Evolutionary conservation across 2,797 vertebrate species (phyloP), one percentile per base, ranked within the genome.

Genomic region (Catharus ustulatus): DNA sequence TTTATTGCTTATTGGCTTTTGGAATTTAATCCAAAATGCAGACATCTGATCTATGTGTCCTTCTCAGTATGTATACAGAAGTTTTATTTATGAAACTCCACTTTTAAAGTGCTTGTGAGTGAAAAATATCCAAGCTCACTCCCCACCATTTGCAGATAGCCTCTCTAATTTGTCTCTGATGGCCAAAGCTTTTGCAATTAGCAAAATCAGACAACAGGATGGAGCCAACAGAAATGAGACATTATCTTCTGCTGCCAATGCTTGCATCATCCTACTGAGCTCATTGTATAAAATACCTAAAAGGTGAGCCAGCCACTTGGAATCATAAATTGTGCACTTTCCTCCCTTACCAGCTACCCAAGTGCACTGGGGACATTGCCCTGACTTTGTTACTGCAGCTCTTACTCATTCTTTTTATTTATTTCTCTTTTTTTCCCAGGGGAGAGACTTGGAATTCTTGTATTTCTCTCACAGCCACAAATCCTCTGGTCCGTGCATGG

Each of bases 171-270:
- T 90, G 79, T 87, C 84, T 93, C 86, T 82, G 55, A 84, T 63
- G 38, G 64, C 63, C 46, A 81, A 81, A 91, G 78, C 73, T 88
- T 57, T 46, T 77, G 73, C 68, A 95, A 94, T 94, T 90, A 97
- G 64, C 57, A 92, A 73, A 96, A 73, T 94, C 83, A 90, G 63
- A 80, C 63, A 52, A 57, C 11, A 89, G 58, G 38, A 86, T 77
- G 62, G 77, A 96, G 93, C 93, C 95, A 96, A 86, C 22, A 94
- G 42, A 90, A 95, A 95, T 84, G 71, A 94, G 93, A 86, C 45
- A 86, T 84, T 87, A 80, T 63, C 61, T 89, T 88, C 63, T 81
- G 32, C 54, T 95, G 95, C 86, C 93, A 95, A 82, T 34, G 72
- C 59, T 96, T 95, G 78, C 95, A 82, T 94, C 95, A 95, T 74